A percentile compares a stretch with the other conserved stretches of the same genome.
Conservation (phyloP, 2,797 vertebrate genomes). For the Cottoperca gobio region DNA sequence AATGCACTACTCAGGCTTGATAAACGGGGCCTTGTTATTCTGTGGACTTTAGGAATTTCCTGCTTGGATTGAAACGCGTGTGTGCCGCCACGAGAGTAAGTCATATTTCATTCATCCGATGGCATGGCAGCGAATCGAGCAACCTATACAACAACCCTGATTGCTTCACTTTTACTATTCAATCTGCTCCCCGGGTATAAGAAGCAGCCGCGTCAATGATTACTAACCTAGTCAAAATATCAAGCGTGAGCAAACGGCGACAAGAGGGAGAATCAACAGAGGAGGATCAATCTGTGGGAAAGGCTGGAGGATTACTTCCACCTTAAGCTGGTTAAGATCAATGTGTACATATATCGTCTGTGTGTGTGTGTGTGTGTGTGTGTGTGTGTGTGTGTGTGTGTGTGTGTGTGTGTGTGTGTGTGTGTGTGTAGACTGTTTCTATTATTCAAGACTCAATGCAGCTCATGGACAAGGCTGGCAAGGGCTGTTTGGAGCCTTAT, state of each 20-base stretch:
- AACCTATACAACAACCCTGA: conserved; percentile 23
- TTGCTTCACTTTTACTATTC: conserved; percentile 45
- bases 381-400: not conserved
- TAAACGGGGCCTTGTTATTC: conserved; percentile 31
- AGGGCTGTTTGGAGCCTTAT: conserved; percentile 30
- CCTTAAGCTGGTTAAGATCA: conserved; percentile 70
- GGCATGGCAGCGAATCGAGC: conserved; percentile 31
- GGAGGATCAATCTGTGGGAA: conserved; percentile 71
- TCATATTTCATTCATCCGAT: conserved; percentile 53
- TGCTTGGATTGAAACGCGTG: conserved; percentile 46
- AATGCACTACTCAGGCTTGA: conserved; percentile 26
- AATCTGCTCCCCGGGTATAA: conserved; percentile 44
- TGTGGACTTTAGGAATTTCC: conserved; percentile 23
- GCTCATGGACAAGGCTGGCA: conserved; percentile 35
- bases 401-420: conserved; percentile 21
- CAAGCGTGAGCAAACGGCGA: conserved; percentile 59
- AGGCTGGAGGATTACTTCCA: conserved; percentile 70
- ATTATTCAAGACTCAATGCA: conserved; percentile 63
- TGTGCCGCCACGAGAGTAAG: conserved; percentile 12
- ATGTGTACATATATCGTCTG: conserved; percentile 47
- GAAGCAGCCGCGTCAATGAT: conserved; percentile 50
- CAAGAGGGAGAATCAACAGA: conserved; percentile 63
- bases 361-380: conserved; percentile 19
- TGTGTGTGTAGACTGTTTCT: conserved; percentile 46
- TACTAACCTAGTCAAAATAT: conserved; percentile 71